Evolutionary conservation across 2,888 invertebrate genomes (phyloP).

Genomic region (Lottia scabra): DNA sequence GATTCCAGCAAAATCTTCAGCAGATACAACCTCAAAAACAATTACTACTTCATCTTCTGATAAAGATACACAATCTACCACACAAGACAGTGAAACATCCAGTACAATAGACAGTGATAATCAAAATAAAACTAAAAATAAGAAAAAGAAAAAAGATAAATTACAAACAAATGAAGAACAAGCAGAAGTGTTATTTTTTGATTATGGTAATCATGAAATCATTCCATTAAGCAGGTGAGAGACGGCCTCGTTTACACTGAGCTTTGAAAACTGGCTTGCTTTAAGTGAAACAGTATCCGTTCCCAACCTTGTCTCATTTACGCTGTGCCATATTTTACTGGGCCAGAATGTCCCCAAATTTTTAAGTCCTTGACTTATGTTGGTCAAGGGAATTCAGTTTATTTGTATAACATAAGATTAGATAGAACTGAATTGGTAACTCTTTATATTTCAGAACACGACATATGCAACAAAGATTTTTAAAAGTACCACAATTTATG

Average conservation of each 20-base stretch:
- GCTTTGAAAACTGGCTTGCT: too few species aligned
- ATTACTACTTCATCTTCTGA: background rate
- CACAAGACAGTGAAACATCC: background rate
- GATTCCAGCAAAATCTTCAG: constrained; percentile 15
- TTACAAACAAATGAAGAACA: constrained; percentile 21
- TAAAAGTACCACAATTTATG: constrained; percentile 66
- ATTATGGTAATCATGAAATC: constrained; percentile 84
- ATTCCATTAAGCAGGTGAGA: constrained; percentile 67
- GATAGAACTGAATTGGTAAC: background rate
- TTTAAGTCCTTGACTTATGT: too few species aligned
- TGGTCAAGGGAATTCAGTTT: too few species aligned
- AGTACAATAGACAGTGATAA: background rate
- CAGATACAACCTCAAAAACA: background rate
- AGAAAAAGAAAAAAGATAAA: constrained; percentile 17
- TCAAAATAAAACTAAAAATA: constrained; percentile 4
- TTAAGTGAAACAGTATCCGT: too few species aligned
- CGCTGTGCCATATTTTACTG: too few species aligned
- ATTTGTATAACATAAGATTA: background rate
- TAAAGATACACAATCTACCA: background rate
- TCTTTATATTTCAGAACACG: constrained; percentile 41
- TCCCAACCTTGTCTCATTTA: too few species aligned
- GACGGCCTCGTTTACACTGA: too few species aligned
- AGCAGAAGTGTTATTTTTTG: constrained; percentile 78
- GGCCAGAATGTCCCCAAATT: too few species aligned
- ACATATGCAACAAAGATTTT: constrained; percentile 69